Evolutionary conservation across 2,797 vertebrate species (phyloP).

Genomic region (Cygnus olor): DNA sequence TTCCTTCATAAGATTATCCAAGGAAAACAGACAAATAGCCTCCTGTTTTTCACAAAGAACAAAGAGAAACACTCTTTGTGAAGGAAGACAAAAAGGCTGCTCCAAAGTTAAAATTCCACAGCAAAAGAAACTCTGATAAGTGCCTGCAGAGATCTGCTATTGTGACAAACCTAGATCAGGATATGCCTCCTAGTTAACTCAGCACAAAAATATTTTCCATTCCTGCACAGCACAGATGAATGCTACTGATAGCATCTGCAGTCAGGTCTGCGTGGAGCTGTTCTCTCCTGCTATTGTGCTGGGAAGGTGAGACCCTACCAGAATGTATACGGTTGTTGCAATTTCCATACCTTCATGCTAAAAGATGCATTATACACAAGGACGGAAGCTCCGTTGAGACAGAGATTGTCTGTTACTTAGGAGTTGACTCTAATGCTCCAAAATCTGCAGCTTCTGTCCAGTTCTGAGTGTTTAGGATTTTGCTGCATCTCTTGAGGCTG

Average conservation of each 20-base stretch:
- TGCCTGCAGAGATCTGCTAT: slow-evolving; percentile 25
- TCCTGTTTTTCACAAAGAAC: slow-evolving; percentile 55
- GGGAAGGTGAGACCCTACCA: slow-evolving; percentile 31
- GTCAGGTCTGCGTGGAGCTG: not conserved
- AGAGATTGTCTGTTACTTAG: not conserved
- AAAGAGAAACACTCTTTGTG: slow-evolving; percentile 24
- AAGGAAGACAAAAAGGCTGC: slow-evolving; percentile 36
- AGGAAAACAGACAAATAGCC: slow-evolving; percentile 49
- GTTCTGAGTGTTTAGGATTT: not conserved
- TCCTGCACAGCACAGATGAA: slow-evolving; percentile 47
- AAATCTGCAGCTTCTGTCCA: not conserved
- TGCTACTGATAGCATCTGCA: slow-evolving; percentile 53
- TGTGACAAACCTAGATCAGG: slow-evolving; percentile 66
- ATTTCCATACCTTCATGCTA: not conserved
- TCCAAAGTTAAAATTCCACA: slow-evolving; percentile 15
- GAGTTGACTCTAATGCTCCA: not conserved
- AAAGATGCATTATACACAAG: not conserved
- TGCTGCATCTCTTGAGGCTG: not conserved
- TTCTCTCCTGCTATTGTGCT: slow-evolving; percentile 31
- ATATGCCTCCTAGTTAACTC: slow-evolving; percentile 49
- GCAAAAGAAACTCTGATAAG: not conserved
- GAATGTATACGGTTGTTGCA: not conserved
- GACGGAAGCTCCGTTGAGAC: not conserved
- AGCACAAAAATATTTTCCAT: slow-evolving; percentile 47
- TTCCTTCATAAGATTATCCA: slow-evolving; percentile 52